These are phyloP conservation scores for Hylia prasina DNA, from an alignment of 2,113 vertebrate species.

Conservation along the genomic window DNA sequence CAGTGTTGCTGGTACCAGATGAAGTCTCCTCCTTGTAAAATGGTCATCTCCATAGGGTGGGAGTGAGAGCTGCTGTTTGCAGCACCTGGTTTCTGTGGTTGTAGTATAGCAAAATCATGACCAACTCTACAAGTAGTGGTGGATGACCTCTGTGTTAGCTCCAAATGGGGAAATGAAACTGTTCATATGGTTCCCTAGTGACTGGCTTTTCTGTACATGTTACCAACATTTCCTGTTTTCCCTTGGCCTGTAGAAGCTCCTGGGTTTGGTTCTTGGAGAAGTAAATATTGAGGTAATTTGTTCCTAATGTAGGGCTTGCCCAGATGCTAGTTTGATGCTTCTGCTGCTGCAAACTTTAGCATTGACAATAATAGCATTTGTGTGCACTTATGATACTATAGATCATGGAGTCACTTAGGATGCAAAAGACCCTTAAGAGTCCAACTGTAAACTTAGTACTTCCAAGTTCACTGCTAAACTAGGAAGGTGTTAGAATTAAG, in stretches of 20 bases:
- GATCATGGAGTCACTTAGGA: not conserved
- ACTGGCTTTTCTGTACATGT: not conserved
- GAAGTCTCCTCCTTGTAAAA: not conserved
- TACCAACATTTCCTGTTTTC: not conserved
- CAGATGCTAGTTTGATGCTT: not conserved
- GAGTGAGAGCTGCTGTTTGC: not conserved
- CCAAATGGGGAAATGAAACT: not conserved
- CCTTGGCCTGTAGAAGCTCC: not conserved
- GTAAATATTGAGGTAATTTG: not conserved
- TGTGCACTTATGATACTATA: not conserved
- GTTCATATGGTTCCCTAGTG: not conserved
- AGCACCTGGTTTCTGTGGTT: not conserved
- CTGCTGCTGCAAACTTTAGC: not conserved
- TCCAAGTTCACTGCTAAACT: not conserved
- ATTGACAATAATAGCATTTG: rapidly evolving
- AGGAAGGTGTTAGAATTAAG: not conserved
- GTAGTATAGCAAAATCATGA: not conserved
- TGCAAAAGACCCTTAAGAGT: not conserved
- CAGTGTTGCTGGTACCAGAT: rapidly evolving
- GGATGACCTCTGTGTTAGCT: not conserved
- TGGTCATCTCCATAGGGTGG: not conserved
- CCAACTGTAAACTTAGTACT: not conserved
- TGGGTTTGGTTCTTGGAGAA: not conserved
- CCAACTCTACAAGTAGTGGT: not conserved
- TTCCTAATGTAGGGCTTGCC: not conserved